Base-by-base conservation (phyloP, 2,888 invertebrate species). In the Agriotes lineatus region DNA sequence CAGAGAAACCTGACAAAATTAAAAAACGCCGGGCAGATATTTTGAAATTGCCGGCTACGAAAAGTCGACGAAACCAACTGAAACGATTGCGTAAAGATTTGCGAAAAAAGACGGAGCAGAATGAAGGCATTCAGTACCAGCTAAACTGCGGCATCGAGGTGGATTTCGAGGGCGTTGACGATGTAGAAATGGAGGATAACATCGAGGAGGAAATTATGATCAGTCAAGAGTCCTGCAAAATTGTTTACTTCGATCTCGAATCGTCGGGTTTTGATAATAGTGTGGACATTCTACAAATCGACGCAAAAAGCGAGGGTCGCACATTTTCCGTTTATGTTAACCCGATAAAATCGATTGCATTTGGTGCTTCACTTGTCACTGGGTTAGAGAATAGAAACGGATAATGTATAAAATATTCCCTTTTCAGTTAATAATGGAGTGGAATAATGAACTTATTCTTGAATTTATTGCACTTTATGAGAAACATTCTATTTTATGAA, bases 31-130 rank as follows among this genome's bases (percentile, higher is more conserved):
- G 25, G 25, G 25, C 25, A 25, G 25, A 25, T 25, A 25, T 25
- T 25, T 25, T 7, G 7, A 9, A 48, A 16, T 12, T 59, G 19
- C 30, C 71, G 57, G 58, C 64, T 2, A 18, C 48, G 10, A 69
- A 67, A 57, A 42, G 64, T 16, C 66, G 67, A 44, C 60, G 70
- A 33, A 57, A 54, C 10, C 25, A 22, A 6, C 30, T 62, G 1
- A 73, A 72, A 68, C 14, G 14, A 4, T 67, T 61, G 10, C 37
- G 71, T 52, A 67, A 60, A 19, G 12, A 44, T 58, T 45, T 58
- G 68, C 25, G 56, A n/a, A 16, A 54, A 58, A 18, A 30, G 7
- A 66, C 33, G 18, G 70, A 75, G 37, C 14, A 35, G 5, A 63
- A 72, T 74, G 30, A 50, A 45, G 50, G 67, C 10, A 61, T 45